phyloP scores from a whole-genome alignment of 2,888 invertebrate genomes.

The Mythimna impura region DNA sequence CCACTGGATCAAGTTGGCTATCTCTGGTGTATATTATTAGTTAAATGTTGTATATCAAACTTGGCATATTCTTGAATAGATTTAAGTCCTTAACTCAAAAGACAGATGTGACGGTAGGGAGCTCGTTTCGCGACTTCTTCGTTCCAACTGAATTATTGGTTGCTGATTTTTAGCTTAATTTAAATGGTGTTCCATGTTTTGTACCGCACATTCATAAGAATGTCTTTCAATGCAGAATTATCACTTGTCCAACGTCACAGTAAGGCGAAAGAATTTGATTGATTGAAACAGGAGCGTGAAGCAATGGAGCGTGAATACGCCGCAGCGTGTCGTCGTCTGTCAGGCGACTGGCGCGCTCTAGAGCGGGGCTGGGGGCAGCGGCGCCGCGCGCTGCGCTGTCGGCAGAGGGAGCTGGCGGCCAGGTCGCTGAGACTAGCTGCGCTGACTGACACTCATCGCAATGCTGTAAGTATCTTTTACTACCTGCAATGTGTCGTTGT shows the following conservation, averaged over 20 bases:
- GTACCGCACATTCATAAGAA: too few relatives aligned
- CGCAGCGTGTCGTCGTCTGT: slow-evolving; percentile 90
- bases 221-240: background rate
- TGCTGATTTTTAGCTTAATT: too few relatives aligned
- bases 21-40: too few relatives aligned
- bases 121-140: background rate
- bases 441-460: slow-evolving; percentile 87
- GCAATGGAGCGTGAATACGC: slow-evolving; percentile 93
- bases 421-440: slow-evolving; percentile 84
- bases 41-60: too few relatives aligned
- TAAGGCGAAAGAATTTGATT: background rate
- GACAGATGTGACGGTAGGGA: background rate
- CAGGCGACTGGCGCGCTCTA: slow-evolving; percentile 90
- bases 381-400: slow-evolving; percentile 90
- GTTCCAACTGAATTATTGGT: background rate
- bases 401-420: slow-evolving; percentile 90
- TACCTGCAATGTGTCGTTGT: background rate
- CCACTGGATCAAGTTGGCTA: too few relatives aligned
- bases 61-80: too few relatives aligned
- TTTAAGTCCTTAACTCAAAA: too few relatives aligned
- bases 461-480: slow-evolving; percentile 78
- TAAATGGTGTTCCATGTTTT: too few relatives aligned
- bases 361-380: slow-evolving; percentile 91
- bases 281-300: slow-evolving; percentile 83
- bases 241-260: background rate